Percentiles rank a stretch among this genome's conserved stretches.
phyloP scores from a whole-genome alignment of 2,888 invertebrate species.

The Aelia acuminata region DNA sequence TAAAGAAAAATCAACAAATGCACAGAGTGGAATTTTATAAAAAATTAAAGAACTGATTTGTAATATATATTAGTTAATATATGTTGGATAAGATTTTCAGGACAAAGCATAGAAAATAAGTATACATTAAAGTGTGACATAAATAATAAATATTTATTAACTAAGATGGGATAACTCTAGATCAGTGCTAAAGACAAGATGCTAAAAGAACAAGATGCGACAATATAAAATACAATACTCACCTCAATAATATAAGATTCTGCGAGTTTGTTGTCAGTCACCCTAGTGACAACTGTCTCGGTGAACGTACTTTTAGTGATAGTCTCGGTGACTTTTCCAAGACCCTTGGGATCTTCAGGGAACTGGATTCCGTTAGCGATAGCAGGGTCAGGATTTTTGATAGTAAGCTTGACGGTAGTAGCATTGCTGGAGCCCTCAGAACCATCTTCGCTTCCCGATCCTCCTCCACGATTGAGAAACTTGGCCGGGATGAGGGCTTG shows the following conservation, averaged over 20 bases:
- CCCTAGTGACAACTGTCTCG: slow-evolving; percentile 93
- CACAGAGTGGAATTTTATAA: neutral
- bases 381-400: slow-evolving; percentile 79
- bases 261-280: slow-evolving; percentile 92
- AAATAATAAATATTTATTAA: slow-evolving; percentile 8
- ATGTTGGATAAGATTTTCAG: neutral
- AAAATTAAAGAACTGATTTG: neutral
- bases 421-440: slow-evolving; percentile 61
- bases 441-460: slow-evolving; percentile 60
- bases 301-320: slow-evolving; percentile 97
- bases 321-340: slow-evolving; percentile 92
- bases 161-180: neutral
- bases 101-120: neutral
- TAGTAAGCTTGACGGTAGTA: slow-evolving; percentile 83
- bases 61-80: neutral
- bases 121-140: neutral
- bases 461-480: slow-evolving; percentile 74
- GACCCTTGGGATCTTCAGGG: slow-evolving; percentile 86
- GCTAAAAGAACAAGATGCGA: slow-evolving; percentile 1
- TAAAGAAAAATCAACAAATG: neutral
- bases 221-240: slow-evolving; percentile 69
- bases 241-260: slow-evolving; percentile 92
- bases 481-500: slow-evolving; percentile 95
- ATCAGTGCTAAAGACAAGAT: slow-evolving; percentile 53
- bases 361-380: slow-evolving; percentile 79